Evolutionary conservation across 1,140 invertebrate genomes (phyloP).

Genomic region (Cotesia vestalis): DNA sequence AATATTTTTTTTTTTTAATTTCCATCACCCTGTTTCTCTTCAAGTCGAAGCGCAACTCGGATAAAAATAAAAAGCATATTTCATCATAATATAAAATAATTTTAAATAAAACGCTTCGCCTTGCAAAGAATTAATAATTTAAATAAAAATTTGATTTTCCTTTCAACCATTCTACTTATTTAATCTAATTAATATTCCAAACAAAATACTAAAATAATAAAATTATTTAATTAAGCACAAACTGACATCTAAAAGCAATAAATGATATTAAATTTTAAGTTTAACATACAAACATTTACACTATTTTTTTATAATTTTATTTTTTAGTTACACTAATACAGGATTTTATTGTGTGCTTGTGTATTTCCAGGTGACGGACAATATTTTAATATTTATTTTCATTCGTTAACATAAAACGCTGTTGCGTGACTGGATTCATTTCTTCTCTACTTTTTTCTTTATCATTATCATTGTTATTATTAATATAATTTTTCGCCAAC

Average conservation of each 20-base stretch:
- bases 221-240: conserved; percentile 52
- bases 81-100: too few species aligned
- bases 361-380: conserved; percentile 36
- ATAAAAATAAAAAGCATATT: too few species aligned
- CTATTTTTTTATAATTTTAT: conserved; percentile 52
- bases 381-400: conserved; percentile 17
- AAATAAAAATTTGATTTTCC: conserved; percentile 46
- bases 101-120: conserved; percentile 43
- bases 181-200: conserved; percentile 17
- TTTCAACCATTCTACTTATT: not conserved
- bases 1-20: conserved; percentile 32
- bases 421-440: too few species aligned
- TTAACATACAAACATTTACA: conserved; percentile 57
- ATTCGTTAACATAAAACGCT: not conserved
- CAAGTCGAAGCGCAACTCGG: conserved; percentile 47
- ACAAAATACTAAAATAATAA: not conserved
- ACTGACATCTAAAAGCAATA: conserved; percentile 63
- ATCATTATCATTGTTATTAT: too few species aligned
- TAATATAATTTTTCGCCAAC: too few species aligned
- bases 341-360: conserved; percentile 16
- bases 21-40: conserved; percentile 52
- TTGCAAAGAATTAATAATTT: conserved; percentile 47
- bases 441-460: too few species aligned
- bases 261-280: conserved; percentile 49
- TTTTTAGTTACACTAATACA: conserved; percentile 34